Conservation (phyloP, 2,113 vertebrate species). For the Genyomyrus donnyi region DNA sequence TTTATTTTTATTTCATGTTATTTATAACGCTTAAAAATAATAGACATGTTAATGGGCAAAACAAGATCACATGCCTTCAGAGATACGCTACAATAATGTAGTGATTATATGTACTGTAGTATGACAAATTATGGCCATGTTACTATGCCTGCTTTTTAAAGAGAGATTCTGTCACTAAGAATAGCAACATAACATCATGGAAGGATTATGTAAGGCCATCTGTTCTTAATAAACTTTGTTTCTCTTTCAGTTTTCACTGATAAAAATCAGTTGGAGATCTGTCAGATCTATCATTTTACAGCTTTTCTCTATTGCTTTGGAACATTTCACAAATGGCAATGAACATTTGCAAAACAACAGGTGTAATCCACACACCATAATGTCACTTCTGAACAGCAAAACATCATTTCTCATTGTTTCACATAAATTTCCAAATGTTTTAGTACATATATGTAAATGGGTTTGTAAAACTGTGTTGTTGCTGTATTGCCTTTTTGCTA, state of each 20-base stretch:
- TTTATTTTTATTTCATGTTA: neutral
- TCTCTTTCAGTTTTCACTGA: slow-evolving; percentile 4
- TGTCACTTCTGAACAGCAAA: no score
- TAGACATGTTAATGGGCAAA: neutral
- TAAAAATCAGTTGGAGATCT: slow-evolving; percentile 2
- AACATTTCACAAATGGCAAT: no score
- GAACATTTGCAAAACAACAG: no score
- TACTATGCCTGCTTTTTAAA: neutral
- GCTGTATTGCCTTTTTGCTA: no score
- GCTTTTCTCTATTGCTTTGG: no score
- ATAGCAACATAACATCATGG: neutral
- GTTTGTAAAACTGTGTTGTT: no score
- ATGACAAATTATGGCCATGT: neutral
- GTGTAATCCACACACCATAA: no score
- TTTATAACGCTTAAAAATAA: neutral
- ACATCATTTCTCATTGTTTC: no score
- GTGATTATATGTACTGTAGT: neutral
- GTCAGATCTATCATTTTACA: no score
- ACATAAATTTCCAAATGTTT: no score
- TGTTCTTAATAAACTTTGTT: slow-evolving; percentile 10
- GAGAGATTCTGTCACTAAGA: no score
- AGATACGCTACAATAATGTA: neutral
- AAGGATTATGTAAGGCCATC: neutral
- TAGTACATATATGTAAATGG: no score
- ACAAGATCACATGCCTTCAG: neutral